A percentile compares a stretch with the other conserved stretches of the same genome.
Conservation (phyloP, 1,140 invertebrate species). For the Lucilia cuprina region DNA sequence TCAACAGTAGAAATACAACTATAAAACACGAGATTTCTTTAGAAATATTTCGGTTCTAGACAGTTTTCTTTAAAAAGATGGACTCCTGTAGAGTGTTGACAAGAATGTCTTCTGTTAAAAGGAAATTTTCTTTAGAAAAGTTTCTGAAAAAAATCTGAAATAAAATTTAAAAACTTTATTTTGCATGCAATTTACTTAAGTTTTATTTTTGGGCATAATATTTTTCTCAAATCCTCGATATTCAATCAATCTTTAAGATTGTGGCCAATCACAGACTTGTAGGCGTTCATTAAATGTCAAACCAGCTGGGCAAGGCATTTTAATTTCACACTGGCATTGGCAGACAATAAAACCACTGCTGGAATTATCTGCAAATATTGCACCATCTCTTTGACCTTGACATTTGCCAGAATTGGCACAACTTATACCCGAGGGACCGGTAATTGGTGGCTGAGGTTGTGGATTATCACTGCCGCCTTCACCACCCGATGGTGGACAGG, state of each 20-base stretch:
- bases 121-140: too few species aligned
- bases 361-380: constrained; percentile 19
- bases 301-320: constrained; percentile 41
- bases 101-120: too few species aligned
- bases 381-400: constrained; percentile 30
- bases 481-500: background rate
- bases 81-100: too few species aligned
- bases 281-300: constrained; percentile 47
- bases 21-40: too few species aligned
- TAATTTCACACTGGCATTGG: constrained; percentile 37
- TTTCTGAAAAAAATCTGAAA: too few species aligned
- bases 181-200: too few species aligned
- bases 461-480: background rate
- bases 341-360: constrained; percentile 31
- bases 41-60: too few species aligned
- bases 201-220: too few species aligned
- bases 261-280: constrained; percentile 49
- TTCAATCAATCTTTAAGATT: background rate
- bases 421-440: constrained; percentile 24
- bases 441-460: background rate
- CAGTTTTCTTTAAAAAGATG: too few species aligned
- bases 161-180: too few species aligned
- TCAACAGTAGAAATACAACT: too few species aligned
- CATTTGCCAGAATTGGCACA: constrained; percentile 34
- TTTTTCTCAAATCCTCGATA: background rate